Conservation (phyloP, 2,113 vertebrate genomes). For the Rhinogobius similis region DNA sequence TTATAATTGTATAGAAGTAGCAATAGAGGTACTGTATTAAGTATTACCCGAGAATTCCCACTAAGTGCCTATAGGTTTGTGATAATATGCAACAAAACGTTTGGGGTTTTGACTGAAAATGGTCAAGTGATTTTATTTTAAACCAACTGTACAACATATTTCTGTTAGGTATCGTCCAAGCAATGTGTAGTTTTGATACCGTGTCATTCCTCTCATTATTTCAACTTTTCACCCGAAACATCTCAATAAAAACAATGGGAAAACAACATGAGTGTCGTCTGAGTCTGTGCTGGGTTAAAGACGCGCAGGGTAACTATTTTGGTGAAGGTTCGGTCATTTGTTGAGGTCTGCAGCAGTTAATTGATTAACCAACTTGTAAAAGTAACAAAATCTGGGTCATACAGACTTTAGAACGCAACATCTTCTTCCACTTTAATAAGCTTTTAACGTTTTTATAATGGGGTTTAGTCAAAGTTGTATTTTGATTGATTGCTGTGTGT, state of each 20-base stretch:
- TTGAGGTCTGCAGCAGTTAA: too few relatives aligned
- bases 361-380: too few relatives aligned
- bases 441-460: too few relatives aligned
- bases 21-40: conserved; percentile 58
- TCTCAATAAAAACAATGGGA: conserved; percentile 45
- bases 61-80: conserved; percentile 67
- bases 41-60: conserved; percentile 57
- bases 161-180: conserved; percentile 8
- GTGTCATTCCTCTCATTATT: conserved; percentile 36
- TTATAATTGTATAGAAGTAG: conserved; percentile 50
- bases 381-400: too few relatives aligned
- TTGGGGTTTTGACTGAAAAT: conserved; percentile 34
- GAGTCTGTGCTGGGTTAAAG: conserved; percentile 4
- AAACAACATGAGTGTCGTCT: conserved; percentile 8
- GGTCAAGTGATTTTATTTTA: conserved; percentile 24
- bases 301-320: too few relatives aligned
- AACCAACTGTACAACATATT: conserved; percentile 40
- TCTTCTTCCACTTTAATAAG: too few relatives aligned
- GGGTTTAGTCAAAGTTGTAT: too few relatives aligned
- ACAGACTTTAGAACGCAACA: too few relatives aligned
- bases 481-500: too few relatives aligned
- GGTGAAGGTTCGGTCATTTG: too few relatives aligned
- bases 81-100: conserved; percentile 55
- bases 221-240: conserved; percentile 41
- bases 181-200: conserved; percentile 21